Conservation (phyloP, 2,888 invertebrate genomes). For the Caenorhabditis zanzibari region DNA sequence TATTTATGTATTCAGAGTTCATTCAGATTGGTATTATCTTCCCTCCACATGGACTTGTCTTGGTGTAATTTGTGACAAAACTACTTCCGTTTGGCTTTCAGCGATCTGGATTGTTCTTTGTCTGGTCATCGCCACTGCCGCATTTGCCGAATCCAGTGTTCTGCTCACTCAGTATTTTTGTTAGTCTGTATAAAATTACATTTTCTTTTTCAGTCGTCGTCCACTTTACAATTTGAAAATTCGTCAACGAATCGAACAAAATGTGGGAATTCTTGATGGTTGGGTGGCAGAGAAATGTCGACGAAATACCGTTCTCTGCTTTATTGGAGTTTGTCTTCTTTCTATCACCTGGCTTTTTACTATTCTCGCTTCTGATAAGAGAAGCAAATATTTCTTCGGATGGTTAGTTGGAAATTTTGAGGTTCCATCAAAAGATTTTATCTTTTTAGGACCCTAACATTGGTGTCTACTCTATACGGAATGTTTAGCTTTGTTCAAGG, state of each 20-base stretch:
- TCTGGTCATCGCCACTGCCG: slow-evolving; percentile 38
- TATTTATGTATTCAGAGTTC: neutral
- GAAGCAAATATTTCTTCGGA: slow-evolving; percentile 33
- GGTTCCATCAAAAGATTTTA: neutral
- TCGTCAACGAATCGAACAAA: slow-evolving; percentile 37
- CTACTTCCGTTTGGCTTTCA: slow-evolving; percentile 55
- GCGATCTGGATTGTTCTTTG: slow-evolving; percentile 41
- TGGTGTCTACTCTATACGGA: slow-evolving; percentile 27
- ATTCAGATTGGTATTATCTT: slow-evolving; percentile 56
- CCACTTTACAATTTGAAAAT: slow-evolving; percentile 53
- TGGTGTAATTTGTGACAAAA: slow-evolving; percentile 58
- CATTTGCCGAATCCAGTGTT: slow-evolving; percentile 56
- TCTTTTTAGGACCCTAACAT: slow-evolving; percentile 23
- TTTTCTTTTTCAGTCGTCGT: slow-evolving; percentile 43
- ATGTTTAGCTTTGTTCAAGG: slow-evolving; percentile 48
- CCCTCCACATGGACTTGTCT: slow-evolving; percentile 63
- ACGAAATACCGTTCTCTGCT: slow-evolving; percentile 47
- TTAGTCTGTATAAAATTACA: neutral
- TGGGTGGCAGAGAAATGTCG: slow-evolving; percentile 63
- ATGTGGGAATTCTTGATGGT: slow-evolving; percentile 50
- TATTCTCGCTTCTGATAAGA: slow-evolving; percentile 50
- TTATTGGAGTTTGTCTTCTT: slow-evolving; percentile 26
- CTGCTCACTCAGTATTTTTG: slow-evolving; percentile 33
- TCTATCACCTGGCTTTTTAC: slow-evolving; percentile 37
- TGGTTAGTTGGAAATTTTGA: slow-evolving; percentile 2